Evolutionary conservation across 2,113 vertebrate genomes (phyloP), one percentile per base, ranked within the genome.

Genomic region (Nestor notabilis): DNA sequence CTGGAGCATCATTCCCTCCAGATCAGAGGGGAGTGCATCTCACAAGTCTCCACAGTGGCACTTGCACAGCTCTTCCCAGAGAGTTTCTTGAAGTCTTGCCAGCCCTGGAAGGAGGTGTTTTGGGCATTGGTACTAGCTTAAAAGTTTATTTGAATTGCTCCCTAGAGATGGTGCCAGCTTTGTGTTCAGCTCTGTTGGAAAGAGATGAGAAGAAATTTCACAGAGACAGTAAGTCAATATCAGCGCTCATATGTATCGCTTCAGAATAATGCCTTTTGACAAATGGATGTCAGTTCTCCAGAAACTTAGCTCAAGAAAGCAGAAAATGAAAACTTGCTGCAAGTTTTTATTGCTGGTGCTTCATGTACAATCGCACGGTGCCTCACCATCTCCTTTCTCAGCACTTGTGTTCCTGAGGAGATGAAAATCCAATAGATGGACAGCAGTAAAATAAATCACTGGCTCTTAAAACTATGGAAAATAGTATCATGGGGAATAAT

Each of bases 191-290:
- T 89, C 69, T 37, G 31, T 18, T 80, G 58, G 78, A 89, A 95
- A 87, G 56, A 92, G 84, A 85, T 56, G 78, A 92, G 90, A 92
- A 90, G 71, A 89, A 90, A 84, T 95, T 89, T 96, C 47, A 27
- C 33, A 75, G 83, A 92, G 74, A 91, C 87, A 84, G 81, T 89
- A 85, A 95, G 89, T 95, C 91, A 74, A 89, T 83, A 95, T 81
- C n/a, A 14, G 72, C 1, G 10, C 87, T 95, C 35, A 53, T 50
- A 97, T 58, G 71, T 96, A 85, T 87, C 2, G 0, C 78, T 92
- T 85, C 89, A 58, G 83, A 85, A 92, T 95, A 97, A 94, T 91
- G 81, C 77, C 46, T 89, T 88, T 91, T 95, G 95, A 95, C 74
- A 91, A 97, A 89, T 87, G 63, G 89, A 68, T 89, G 84, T 95